A percentile compares a stretch with the other conserved stretches of the same genome.
phyloP scores from a whole-genome alignment of 2,113 vertebrate species.

The Poeciliopsis prolifica region DNA sequence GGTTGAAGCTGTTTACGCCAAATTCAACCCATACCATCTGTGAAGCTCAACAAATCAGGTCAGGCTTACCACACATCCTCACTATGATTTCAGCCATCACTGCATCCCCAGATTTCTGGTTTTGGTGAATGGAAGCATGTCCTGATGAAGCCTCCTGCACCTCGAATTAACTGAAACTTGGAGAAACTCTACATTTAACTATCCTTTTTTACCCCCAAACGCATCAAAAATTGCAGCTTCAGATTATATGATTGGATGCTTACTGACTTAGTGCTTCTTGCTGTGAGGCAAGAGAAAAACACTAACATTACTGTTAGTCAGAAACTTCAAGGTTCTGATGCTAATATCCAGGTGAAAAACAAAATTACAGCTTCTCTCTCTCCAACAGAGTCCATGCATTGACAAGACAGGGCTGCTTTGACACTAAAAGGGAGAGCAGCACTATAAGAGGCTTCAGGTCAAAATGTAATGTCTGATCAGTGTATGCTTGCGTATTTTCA shows the following conservation, averaged over 20 bases:
- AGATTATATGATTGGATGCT: neutral
- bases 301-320: neutral
- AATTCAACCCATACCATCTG: conserved; percentile 7
- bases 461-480: neutral
- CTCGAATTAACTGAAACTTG: neutral
- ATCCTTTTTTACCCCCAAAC: neutral
- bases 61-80: neutral
- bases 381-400: neutral
- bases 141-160: neutral
- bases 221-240: neutral
- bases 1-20: conserved; percentile 2
- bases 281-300: neutral
- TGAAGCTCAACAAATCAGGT: conserved; percentile 14
- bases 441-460: neutral
- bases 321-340: neutral
- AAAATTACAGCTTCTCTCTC: neutral
- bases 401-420: neutral
- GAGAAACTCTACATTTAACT: neutral
- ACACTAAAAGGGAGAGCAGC: neutral
- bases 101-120: neutral
- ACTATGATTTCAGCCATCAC: neutral
- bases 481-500: neutral
- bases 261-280: neutral
- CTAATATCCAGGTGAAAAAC: neutral
- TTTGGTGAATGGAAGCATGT: neutral